Conservation (phyloP, 2,797 vertebrate species). For the Glossophaga mutica region DNA sequence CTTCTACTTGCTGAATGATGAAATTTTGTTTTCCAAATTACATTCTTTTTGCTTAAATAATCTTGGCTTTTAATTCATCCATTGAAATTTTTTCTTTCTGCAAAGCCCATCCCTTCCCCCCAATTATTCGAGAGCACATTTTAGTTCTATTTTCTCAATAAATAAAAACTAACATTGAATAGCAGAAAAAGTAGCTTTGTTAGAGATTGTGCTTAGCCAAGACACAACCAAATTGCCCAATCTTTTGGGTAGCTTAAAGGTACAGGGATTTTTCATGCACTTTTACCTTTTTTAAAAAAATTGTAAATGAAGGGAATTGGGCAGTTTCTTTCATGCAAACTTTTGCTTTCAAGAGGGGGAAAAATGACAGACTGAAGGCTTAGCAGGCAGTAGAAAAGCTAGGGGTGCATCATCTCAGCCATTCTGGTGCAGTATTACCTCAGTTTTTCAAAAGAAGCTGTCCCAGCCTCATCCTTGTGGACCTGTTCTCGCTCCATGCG, state of each 20-base stretch:
- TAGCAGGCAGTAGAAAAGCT: constrained; percentile 88
- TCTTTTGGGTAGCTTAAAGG: constrained; percentile 97
- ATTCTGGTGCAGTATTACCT: constrained; percentile 99
- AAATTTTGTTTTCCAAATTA: constrained; percentile 80
- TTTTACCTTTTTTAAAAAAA: constrained; percentile 76
- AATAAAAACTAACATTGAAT: constrained; percentile 91
- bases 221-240: constrained; percentile 94
- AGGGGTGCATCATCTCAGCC: constrained; percentile 90
- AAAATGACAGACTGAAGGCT: constrained; percentile 87
- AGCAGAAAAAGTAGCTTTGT: constrained; percentile 97
- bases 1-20: constrained; percentile 76
- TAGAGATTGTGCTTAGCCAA: constrained; percentile 94
- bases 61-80: constrained; percentile 78
- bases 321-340: constrained; percentile 96
- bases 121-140: constrained; percentile 81
- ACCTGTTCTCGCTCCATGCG: constrained; percentile 92
- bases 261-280: constrained; percentile 96
- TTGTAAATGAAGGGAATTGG: constrained; percentile 84
- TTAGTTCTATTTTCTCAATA: constrained; percentile 81
- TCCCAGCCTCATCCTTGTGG: constrained; percentile 96
- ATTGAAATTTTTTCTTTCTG: constrained; percentile 72
- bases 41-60: constrained; percentile 80
- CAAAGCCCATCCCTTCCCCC: constrained; percentile 85
- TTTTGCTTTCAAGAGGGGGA: constrained; percentile 90
- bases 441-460: constrained; percentile 99